Evolutionary conservation across 2,888 invertebrate species (phyloP).

Genomic region (Campoplex nolae): DNA sequence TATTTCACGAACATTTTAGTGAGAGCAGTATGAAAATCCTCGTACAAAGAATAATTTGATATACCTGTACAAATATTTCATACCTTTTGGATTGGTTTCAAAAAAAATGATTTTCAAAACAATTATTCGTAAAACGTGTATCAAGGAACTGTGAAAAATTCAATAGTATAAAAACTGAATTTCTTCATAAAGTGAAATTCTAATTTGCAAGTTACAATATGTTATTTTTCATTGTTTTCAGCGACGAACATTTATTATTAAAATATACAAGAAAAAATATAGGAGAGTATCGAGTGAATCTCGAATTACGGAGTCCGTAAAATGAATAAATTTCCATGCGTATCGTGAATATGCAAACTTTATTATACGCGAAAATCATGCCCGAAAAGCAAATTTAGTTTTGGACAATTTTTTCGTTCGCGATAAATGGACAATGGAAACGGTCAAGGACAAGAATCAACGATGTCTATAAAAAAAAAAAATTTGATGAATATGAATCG

Average conservation of each 20-base stretch:
- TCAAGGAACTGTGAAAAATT: background rate
- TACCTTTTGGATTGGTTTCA: too few species aligned
- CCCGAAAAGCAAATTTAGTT: conserved; percentile 14
- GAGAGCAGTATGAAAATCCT: background rate
- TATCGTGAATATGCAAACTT: conserved; percentile 46
- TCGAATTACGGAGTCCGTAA: conserved; percentile 20
- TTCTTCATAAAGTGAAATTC: background rate
- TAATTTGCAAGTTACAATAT: background rate
- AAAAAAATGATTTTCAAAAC: background rate
- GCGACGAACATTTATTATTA: conserved; percentile 13
- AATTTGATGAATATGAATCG: background rate
- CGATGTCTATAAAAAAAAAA: background rate
- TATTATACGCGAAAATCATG: conserved; percentile 9
- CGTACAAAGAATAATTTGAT: background rate
- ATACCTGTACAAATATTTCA: too few species aligned
- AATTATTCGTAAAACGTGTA: background rate
- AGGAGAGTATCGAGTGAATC: conserved; percentile 20
- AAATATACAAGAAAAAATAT: conserved; percentile 14
- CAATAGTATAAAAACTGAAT: background rate
- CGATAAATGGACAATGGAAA: background rate
- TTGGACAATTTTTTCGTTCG: background rate
- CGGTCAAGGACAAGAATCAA: background rate
- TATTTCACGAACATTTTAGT: background rate
- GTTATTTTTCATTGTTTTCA: conserved; percentile 1
- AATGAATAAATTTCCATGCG: conserved; percentile 42